phyloP scores from a whole-genome alignment of 2,888 invertebrate genomes.

The Hetaerina titia region DNA sequence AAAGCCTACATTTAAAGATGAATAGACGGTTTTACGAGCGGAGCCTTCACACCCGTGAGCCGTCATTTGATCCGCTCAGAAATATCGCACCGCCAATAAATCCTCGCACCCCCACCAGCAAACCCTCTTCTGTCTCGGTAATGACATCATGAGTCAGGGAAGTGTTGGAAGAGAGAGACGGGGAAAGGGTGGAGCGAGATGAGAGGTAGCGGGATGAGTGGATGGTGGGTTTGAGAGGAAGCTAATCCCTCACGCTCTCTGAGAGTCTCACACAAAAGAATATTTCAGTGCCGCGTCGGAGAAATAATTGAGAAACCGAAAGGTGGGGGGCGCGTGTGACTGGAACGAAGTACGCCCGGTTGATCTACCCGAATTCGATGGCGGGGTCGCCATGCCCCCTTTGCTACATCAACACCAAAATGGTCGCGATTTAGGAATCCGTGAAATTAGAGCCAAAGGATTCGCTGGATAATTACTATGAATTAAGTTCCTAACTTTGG shows the following conservation, averaged over 20 bases:
- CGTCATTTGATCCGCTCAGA: not conserved
- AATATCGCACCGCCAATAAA: not conserved
- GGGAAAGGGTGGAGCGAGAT: not conserved
- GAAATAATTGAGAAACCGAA: not conserved
- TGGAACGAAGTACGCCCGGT: no score
- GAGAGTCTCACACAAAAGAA: not conserved
- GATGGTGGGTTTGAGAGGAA: not conserved
- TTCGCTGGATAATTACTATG: no score
- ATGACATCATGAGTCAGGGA: not conserved
- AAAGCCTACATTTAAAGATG: not conserved
- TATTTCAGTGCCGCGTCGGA: not conserved
- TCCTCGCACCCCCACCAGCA: not conserved
- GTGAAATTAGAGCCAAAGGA: no score
- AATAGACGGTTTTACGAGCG: not conserved
- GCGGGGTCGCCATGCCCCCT: no score
- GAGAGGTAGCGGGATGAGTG: not conserved
- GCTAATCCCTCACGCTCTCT: not conserved
- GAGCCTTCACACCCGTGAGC: not conserved
- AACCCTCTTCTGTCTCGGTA: not conserved
- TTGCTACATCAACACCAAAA: no score
- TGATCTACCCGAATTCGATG: no score
- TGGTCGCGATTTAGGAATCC: no score
- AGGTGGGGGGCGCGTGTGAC: not conserved
- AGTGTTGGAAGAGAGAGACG: not conserved
- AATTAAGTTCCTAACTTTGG: no score